Evolutionary conservation across 2,888 invertebrate genomes (phyloP), one percentile per base, ranked within the genome.

Genomic region (Orgyia antiqua): DNA sequence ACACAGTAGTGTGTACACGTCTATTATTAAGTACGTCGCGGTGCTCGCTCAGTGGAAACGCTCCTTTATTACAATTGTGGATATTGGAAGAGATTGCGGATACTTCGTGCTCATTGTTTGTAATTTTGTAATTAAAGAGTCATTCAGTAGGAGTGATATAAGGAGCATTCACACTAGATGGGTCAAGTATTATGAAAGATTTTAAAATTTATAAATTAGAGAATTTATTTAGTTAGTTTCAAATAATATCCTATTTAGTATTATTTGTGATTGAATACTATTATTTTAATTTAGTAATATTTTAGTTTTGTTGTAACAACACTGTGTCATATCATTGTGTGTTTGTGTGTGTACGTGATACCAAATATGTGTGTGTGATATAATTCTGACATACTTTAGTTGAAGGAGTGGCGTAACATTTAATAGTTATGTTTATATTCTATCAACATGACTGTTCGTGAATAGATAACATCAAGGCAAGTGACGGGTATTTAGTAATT

Each of bases 231-330:
- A 20, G 5, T 21, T 21, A 29, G 13, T 21, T 21, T 21, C 11
- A 6, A 13, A 27, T 30, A 51, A 48, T 49, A 51, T 56, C 40
- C 42, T 58, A 50, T 50, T 60, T 66, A 69, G 60, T 59, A 51
- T 62, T 60, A 62, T 62, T 55, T 50, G 44, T 34, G 20, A 42
- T 49, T 42, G 45, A 31, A 36, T 13, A 24, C 34, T 32, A 26
- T 18, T 66, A 65, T 60, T 63, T 24, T 12, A 13, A 24, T 23
- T 10, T 4, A 23, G 9, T 9, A 13, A 24, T 13, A 11, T 3
- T 24, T 24, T 13, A n/a, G 57, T 45, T 63, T 62, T 59, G 61
- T 58, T 52, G 48, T 52, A 57, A 55, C 40, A 33, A 35, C 21
- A 39, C 46, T 34, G 55, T 52, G 52, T 55, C 52, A 51, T 55